Conservation (phyloP, 2,888 invertebrate species). For the Lithosia quadra region DNA sequence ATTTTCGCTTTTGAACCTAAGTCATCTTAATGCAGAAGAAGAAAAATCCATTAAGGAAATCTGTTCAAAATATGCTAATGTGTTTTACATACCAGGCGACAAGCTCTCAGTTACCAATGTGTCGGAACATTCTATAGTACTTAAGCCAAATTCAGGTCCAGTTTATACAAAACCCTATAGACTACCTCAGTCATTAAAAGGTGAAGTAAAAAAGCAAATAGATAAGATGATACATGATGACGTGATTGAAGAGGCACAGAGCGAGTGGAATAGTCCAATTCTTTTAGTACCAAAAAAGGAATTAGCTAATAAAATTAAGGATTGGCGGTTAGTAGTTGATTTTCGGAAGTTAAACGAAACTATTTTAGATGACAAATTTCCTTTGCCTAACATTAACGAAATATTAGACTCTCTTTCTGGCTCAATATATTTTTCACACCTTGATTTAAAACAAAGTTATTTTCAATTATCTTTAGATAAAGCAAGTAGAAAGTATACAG, state of each 20-base stretch:
- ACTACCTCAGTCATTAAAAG: not conserved
- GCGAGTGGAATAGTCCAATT: too few relatives aligned
- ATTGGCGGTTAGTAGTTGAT: constrained; percentile 15
- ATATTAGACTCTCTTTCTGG: constrained; percentile 12
- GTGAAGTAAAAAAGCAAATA: constrained; percentile 12
- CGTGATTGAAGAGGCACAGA: not conserved
- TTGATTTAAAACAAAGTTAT: not conserved
- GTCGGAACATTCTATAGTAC: not conserved
- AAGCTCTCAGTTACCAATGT: constrained; percentile 5
- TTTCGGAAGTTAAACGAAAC: constrained; percentile 6
- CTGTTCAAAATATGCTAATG: constrained; percentile 10
- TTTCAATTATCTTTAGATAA: not conserved
- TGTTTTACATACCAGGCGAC: constrained; percentile 1
- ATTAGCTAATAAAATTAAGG: too few relatives aligned
- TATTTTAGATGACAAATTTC: constrained; percentile 8
- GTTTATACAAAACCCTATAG: constrained; percentile 11
- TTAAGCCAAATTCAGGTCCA: not conserved
- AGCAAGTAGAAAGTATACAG: not conserved
- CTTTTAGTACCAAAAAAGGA: too few relatives aligned
- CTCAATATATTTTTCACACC: constrained; percentile 1
- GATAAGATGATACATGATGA: constrained; percentile 6
- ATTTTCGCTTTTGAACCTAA: not conserved
- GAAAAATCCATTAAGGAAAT: not conserved
- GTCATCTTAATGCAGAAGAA: not conserved
- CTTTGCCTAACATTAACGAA: constrained; percentile 11